Conservation (phyloP, 1,140 invertebrate genomes). For the Oncopodura yosiiana region DNA sequence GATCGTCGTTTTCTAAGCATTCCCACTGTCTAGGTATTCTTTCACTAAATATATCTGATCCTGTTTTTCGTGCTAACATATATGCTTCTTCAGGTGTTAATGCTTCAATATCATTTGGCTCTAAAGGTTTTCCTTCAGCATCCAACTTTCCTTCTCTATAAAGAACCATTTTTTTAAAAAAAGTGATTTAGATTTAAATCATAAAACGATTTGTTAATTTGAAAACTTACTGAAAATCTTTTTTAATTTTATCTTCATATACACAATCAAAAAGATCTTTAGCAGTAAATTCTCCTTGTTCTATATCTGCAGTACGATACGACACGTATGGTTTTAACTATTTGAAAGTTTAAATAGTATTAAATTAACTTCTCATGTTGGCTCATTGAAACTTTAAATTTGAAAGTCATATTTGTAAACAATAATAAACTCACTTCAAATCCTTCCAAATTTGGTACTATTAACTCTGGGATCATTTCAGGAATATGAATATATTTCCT, state of each 20-base stretch:
- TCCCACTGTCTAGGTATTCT: slow-evolving; percentile 28
- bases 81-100: slow-evolving; percentile 61
- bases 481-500: slow-evolving; percentile 55
- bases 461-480: slow-evolving; percentile 85
- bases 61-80: slow-evolving; percentile 56
- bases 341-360: slow-evolving; percentile 41
- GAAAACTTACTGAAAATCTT: slow-evolving; percentile 53
- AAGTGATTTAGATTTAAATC: neutral
- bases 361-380: slow-evolving; percentile 1
- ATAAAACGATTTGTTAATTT: neutral
- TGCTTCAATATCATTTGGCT: slow-evolving; percentile 49
- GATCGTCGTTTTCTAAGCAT: slow-evolving; percentile 18
- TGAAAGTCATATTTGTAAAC: neutral
- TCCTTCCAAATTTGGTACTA: slow-evolving; percentile 76
- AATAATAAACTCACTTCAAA: slow-evolving; percentile 47
- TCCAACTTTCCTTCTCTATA: slow-evolving; percentile 52
- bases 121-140: slow-evolving; percentile 43
- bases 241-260: slow-evolving; percentile 67
- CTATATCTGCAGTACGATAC: slow-evolving; percentile 62
- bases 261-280: slow-evolving; percentile 72
- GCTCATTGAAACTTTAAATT: neutral
- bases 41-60: slow-evolving; percentile 60
- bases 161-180: slow-evolving; percentile 2
- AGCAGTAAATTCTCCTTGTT: slow-evolving; percentile 68
- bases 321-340: slow-evolving; percentile 90